Evolutionary conservation across 2,113 vertebrate genomes (phyloP).

Genomic region (Syngnathus typhle): DNA sequence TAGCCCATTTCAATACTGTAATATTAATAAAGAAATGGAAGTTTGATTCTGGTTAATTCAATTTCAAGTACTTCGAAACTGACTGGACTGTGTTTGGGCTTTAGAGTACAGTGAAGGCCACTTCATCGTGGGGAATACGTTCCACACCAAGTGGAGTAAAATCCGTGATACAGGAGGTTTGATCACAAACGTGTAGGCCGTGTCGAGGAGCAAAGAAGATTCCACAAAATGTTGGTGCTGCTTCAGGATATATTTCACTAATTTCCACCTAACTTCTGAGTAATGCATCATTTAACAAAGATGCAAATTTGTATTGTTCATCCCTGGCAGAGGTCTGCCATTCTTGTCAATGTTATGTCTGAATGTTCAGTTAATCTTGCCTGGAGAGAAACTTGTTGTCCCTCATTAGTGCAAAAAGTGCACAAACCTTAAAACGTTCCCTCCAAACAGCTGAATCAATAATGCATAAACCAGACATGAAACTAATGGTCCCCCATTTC

Average conservation of each 20-base stretch:
- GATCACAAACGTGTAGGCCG: neutral
- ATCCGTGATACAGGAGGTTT: neutral
- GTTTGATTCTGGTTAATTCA: no score
- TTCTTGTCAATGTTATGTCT: neutral
- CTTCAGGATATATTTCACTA: no score
- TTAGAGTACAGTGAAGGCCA: no score
- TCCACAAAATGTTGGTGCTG: neutral
- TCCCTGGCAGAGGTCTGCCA: neutral
- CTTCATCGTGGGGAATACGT: neutral
- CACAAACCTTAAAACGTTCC: conserved; percentile 16
- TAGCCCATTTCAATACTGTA: no score
- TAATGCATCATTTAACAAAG: neutral
- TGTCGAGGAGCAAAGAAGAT: neutral
- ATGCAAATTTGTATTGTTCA: neutral
- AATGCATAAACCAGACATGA: conserved; percentile 11
- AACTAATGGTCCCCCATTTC: conserved; percentile 20
- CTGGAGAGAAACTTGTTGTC: conserved; percentile 1
- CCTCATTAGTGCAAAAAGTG: conserved; percentile 6
- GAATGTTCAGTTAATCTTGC: neutral
- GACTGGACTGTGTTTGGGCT: no score
- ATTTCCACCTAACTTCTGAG: neutral
- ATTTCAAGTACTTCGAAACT: no score
- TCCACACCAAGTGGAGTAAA: neutral
- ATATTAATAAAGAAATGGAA: no score
- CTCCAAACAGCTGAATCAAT: conserved; percentile 25